These are phyloP conservation scores for Colletes gigas DNA, from an alignment of 1,140 invertebrate species.

Conservation along the genomic window DNA sequence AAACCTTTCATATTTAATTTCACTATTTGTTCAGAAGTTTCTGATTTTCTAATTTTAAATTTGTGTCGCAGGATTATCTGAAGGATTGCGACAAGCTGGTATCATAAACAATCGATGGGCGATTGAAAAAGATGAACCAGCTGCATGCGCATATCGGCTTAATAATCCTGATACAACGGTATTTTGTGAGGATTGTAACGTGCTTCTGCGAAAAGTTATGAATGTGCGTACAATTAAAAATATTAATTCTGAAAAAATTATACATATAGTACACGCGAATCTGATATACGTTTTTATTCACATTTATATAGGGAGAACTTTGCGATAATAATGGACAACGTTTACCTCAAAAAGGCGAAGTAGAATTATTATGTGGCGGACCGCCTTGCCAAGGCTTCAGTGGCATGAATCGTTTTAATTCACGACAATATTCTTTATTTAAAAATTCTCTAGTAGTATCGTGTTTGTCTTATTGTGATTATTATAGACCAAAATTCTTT, in stretches of 20 bases:
- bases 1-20: constrained; percentile 11
- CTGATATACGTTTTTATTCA: neutral
- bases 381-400: constrained; percentile 96
- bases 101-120: constrained; percentile 89
- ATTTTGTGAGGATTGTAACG: constrained; percentile 92
- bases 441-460: constrained; percentile 93
- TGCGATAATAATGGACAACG: constrained; percentile 82
- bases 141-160: constrained; percentile 89
- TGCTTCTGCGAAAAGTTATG: constrained; percentile 82
- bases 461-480: constrained; percentile 93
- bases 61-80: constrained; percentile 80
- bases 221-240: constrained; percentile 57
- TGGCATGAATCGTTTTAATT: constrained; percentile 94
- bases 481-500: constrained; percentile 91
- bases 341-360: constrained; percentile 89
- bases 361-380: constrained; percentile 92
- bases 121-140: constrained; percentile 89
- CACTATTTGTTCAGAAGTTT: neutral
- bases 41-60: neutral
- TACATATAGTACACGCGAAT: neutral
- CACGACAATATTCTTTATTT: constrained; percentile 92
- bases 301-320: constrained; percentile 79
- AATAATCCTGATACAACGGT: constrained; percentile 90
- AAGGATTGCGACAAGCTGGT: constrained; percentile 87
- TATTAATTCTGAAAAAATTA: neutral